Conservation (phyloP, 2,797 vertebrate species). For the Smutsia gigantea region DNA sequence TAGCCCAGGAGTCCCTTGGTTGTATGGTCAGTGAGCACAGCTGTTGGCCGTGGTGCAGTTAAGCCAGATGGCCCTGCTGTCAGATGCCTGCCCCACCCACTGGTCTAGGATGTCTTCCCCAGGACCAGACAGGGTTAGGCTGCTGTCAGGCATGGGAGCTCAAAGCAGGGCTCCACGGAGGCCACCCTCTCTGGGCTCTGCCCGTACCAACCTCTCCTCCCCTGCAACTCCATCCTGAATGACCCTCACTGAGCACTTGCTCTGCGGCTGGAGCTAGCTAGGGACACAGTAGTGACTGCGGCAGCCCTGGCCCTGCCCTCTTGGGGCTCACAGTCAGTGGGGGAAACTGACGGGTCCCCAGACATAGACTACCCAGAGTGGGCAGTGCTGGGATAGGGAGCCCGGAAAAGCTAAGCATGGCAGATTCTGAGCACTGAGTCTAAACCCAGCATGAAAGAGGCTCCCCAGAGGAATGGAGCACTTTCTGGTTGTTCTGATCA, state of each 20-base stretch:
- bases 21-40: background rate
- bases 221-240: background rate
- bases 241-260: background rate
- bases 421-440: background rate
- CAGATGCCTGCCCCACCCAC: background rate
- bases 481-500: background rate
- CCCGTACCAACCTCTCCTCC: background rate
- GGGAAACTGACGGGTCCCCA: background rate
- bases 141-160: background rate
- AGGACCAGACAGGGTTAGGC: background rate
- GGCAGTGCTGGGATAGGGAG: background rate
- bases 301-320: background rate
- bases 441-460: background rate
- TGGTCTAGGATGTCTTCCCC: background rate
- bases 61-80: background rate
- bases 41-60: background rate
- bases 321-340: background rate
- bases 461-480: background rate
- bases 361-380: background rate
- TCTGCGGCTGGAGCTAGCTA: background rate
- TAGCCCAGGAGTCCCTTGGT: background rate
- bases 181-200: background rate
- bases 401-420: background rate
- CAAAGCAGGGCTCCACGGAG: background rate
- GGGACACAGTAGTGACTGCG: background rate